phyloP scores from a whole-genome alignment of 2,113 vertebrate species.

The Edolisoma coerulescens region DNA sequence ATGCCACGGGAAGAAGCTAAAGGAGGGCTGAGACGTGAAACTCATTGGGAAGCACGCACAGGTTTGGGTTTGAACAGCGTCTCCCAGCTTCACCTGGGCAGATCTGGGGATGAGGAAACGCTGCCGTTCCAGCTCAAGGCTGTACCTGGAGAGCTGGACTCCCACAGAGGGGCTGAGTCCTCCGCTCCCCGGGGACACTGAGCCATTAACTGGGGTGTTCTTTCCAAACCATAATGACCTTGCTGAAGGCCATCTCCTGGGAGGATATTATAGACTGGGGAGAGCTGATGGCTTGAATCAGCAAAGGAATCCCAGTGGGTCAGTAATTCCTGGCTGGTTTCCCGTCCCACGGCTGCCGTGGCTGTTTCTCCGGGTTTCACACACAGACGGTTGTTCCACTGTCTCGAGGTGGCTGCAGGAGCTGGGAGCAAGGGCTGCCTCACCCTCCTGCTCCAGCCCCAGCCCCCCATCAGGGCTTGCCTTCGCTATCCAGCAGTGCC shows the following conservation, averaged over 20 bases:
- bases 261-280: background rate
- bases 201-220: background rate
- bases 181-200: fast-evolving
- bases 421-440: background rate
- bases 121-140: background rate
- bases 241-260: background rate
- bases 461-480: background rate
- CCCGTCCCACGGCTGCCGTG: background rate
- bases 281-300: background rate
- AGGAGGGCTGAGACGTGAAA: background rate
- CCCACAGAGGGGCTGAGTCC: fast-evolving
- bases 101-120: fast-evolving
- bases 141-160: background rate
- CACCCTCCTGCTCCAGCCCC: background rate
- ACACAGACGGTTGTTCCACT: background rate
- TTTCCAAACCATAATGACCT: background rate
- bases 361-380: background rate
- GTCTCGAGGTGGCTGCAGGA: background rate
- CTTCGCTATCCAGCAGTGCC: background rate
- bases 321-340: background rate
- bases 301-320: background rate
- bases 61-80: background rate
- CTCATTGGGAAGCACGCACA: fast-evolving
- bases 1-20: background rate
- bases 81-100: background rate